phyloP scores from a whole-genome alignment of 2,888 invertebrate species.

The Nudaria mundana region DNA sequence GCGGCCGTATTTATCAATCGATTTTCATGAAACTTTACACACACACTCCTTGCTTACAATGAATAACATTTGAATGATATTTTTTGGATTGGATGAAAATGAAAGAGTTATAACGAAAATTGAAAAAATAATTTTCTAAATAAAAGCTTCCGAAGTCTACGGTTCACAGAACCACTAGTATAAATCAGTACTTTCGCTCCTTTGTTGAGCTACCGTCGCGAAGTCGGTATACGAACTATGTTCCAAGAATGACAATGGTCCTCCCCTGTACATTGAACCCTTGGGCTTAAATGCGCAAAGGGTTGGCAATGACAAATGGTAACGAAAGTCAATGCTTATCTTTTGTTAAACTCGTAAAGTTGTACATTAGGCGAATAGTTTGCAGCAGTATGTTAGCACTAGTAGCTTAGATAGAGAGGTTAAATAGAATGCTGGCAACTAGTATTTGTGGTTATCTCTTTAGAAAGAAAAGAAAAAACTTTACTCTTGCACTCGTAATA shows the following conservation, averaged over 20 bases:
- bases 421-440: neutral
- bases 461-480: too few species aligned
- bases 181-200: slow-evolving; percentile 12
- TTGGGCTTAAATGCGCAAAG: slow-evolving; percentile 8
- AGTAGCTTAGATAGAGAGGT: neutral
- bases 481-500: too few species aligned
- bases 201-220: slow-evolving; percentile 8
- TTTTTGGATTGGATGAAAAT: too few species aligned
- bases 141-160: too few species aligned
- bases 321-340: slow-evolving; percentile 5
- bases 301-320: slow-evolving; percentile 11
- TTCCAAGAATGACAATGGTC: slow-evolving; percentile 11
- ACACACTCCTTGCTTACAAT: too few species aligned
- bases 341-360: neutral
- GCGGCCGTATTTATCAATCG: too few species aligned
- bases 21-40: too few species aligned
- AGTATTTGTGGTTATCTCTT: too few species aligned
- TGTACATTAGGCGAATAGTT: neutral
- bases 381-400: neutral
- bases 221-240: slow-evolving; percentile 9
- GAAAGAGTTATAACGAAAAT: too few species aligned
- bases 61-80: too few species aligned
- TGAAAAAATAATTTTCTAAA: too few species aligned
- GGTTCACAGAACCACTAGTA: too few species aligned
- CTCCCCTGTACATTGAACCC: slow-evolving; percentile 9